Evolutionary conservation across 2,113 vertebrate genomes (phyloP).

Genomic region (Gallinago paraguaiae): DNA sequence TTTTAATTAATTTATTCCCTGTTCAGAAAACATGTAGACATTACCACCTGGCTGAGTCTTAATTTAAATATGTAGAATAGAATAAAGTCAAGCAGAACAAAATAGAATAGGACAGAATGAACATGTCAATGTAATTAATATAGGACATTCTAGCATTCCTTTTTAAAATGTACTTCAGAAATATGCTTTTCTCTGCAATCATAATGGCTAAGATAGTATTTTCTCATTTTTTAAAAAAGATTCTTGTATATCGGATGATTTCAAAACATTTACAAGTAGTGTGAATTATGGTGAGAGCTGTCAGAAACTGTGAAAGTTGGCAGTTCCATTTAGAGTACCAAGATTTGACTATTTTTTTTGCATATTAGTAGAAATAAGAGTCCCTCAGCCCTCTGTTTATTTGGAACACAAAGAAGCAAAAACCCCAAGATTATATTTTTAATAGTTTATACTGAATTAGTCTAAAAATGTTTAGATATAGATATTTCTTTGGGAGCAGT

Average conservation of each 20-base stretch:
- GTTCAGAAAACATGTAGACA: neutral
- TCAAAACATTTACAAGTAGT: neutral
- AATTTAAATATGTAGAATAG: neutral
- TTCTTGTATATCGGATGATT: neutral
- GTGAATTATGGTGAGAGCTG: neutral
- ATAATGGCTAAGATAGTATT: neutral
- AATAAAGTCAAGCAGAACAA: neutral
- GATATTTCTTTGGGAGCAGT: neutral
- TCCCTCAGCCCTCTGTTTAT: neutral
- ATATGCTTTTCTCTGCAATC: neutral
- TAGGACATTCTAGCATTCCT: neutral
- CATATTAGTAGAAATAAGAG: neutral
- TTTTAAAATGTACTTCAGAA: neutral
- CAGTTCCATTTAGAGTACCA: neutral
- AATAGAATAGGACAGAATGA: neutral
- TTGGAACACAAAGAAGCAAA: neutral
- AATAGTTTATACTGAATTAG: neutral
- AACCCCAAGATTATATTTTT: neutral
- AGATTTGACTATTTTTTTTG: neutral
- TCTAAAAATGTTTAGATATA: neutral
- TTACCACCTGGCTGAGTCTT: neutral
- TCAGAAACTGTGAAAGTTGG: neutral
- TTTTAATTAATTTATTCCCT: conserved; percentile 27
- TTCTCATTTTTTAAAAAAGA: neutral
- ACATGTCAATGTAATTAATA: neutral